A percentile compares a stretch with the other conserved stretches of the same genome.
Evolutionary conservation across 2,797 vertebrate genomes (phyloP).

Genomic region (Caiman crocodilus): DNA sequence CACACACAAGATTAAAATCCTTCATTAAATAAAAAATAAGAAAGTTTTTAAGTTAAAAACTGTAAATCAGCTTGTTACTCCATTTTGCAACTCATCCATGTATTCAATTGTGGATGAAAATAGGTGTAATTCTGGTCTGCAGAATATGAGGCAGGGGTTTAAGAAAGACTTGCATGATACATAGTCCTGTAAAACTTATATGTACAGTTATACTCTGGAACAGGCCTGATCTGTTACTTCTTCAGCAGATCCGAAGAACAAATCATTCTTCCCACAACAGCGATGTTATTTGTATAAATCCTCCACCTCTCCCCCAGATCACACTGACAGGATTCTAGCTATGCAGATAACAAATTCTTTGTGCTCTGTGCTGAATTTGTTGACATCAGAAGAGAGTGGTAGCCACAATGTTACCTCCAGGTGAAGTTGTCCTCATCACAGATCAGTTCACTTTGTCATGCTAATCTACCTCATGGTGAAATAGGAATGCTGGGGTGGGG

Average conservation of each 20-base stretch:
- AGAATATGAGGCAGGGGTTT: neutral
- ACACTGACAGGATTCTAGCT: neutral
- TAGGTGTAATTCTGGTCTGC: neutral
- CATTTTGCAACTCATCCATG: neutral
- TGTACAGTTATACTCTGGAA: neutral
- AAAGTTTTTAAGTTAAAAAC: neutral
- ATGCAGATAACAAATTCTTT: neutral
- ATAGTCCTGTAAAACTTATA: neutral
- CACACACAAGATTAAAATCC: neutral
- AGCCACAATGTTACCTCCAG: neutral
- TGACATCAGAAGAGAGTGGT: fast-evolving
- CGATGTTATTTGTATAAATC: neutral
- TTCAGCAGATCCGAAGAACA: neutral
- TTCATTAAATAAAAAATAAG: neutral
- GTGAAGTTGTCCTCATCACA: neutral
- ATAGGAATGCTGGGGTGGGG: neutral
- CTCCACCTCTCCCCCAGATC: neutral
- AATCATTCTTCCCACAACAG: neutral
- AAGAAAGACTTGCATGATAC: neutral
- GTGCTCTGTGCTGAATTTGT: neutral
- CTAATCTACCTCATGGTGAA: neutral
- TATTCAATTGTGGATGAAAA: neutral
- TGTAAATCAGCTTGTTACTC: neutral
- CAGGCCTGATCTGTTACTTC: neutral
- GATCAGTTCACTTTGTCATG: neutral